These are phyloP conservation scores for Tetranychus piercei DNA, from an alignment of 2,888 invertebrate species.

Conservation along the genomic window DNA sequence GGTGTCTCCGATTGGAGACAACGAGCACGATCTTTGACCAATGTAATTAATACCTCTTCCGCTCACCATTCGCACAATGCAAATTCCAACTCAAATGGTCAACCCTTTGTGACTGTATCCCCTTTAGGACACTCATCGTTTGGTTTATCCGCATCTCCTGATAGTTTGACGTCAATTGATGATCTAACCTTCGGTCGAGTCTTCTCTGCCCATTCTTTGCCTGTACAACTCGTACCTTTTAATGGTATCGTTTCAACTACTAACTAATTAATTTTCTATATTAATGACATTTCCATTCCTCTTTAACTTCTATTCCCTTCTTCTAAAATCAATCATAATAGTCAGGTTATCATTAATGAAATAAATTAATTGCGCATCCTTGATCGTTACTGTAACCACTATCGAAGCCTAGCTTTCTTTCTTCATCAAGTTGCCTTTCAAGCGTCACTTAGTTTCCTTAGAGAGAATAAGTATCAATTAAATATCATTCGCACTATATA, in stretches of 20 bases:
- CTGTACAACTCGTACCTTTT: constrained; percentile 76
- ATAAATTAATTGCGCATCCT: too few relatives aligned
- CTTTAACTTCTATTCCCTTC: background rate
- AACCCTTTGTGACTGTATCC: constrained; percentile 19
- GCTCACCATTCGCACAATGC: background rate
- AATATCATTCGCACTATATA: too few relatives aligned
- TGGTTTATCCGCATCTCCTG: constrained; percentile 24
- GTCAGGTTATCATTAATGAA: constrained; percentile 11
- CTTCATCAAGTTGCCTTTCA: background rate
- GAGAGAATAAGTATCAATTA: too few relatives aligned
- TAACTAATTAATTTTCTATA: constrained; percentile 37
- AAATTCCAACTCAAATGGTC: constrained; percentile 21
- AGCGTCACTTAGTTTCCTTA: too few relatives aligned
- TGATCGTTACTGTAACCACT: too few relatives aligned
- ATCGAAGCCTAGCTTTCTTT: too few relatives aligned
- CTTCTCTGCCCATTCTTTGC: constrained; percentile 58
- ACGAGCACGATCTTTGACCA: constrained; percentile 26
- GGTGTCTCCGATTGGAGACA: constrained; percentile 24
- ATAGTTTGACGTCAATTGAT: constrained; percentile 23
- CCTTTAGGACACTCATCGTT: constrained; percentile 22
- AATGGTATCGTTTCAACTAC: constrained; percentile 41
- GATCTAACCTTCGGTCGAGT: constrained; percentile 25
- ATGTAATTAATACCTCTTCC: constrained; percentile 18
- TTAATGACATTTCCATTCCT: constrained; percentile 3
- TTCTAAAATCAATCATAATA: constrained; percentile 7